These are phyloP conservation scores for Clitarchus hookeri DNA, from an alignment of 2,888 invertebrate species.

Conservation along the genomic window DNA sequence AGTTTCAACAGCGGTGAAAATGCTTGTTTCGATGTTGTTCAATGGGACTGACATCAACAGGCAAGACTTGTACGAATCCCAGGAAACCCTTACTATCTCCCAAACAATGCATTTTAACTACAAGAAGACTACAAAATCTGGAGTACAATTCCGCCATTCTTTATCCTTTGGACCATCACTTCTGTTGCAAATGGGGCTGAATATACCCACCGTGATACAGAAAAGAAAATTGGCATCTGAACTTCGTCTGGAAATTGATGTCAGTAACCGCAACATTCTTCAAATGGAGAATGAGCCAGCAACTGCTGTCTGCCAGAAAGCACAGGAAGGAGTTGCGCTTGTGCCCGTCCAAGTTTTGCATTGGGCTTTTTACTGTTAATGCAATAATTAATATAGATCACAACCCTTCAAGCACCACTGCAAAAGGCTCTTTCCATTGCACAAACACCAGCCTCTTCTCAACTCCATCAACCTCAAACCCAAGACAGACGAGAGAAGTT, in stretches of 20 bases:
- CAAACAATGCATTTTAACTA: slow-evolving; percentile 18
- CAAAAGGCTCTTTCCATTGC: slow-evolving; percentile 26
- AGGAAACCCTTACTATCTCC: neutral
- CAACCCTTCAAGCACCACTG: too few species aligned
- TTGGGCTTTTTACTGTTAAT: too few species aligned
- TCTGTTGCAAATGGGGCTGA: neutral
- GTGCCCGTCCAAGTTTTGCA: neutral
- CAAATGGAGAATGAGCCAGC: neutral
- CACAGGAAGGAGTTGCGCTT: neutral
- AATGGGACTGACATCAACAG: neutral
- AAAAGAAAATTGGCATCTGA: neutral
- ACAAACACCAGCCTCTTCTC: neutral
- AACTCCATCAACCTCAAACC: neutral
- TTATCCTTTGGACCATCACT: neutral
- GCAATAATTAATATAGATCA: slow-evolving; percentile 16
- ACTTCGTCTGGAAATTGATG: neutral
- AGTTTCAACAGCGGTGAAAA: neutral
- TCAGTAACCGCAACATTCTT: neutral
- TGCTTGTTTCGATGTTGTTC: neutral
- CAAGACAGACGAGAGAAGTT: neutral
- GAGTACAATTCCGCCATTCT: neutral
- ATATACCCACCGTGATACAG: neutral
- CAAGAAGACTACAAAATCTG: neutral
- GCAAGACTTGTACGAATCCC: neutral
- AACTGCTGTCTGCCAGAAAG: neutral